Conservation (phyloP, 53 echinoderm and acorn worm genomes). For the Actinopyga echinites region DNA sequence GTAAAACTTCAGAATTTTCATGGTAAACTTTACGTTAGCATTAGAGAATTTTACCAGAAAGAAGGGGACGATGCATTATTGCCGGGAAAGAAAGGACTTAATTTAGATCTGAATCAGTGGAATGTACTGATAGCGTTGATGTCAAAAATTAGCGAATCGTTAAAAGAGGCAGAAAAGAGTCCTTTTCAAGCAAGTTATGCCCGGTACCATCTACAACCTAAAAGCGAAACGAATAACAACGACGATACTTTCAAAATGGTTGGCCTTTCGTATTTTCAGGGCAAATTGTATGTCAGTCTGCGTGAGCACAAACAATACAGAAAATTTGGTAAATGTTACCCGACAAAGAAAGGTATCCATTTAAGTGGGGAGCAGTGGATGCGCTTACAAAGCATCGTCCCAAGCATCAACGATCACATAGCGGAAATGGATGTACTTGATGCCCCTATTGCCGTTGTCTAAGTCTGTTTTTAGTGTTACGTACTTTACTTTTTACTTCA, state of each 20-base stretch:
- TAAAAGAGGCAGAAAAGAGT: constrained; percentile 1
- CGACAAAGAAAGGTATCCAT: constrained; percentile 23
- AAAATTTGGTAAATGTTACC: background rate
- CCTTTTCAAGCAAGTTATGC: background rate
- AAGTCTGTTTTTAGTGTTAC: background rate
- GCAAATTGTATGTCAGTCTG: background rate
- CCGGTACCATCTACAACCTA: constrained; percentile 4
- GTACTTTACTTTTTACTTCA: background rate
- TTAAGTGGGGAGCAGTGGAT: background rate
- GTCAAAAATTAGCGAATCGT: constrained; percentile 1
- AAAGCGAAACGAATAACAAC: background rate
- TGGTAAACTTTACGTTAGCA: constrained; percentile 1
- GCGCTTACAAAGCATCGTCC: background rate
- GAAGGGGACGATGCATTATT: background rate
- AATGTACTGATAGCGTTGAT: background rate
- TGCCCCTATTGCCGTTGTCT: background rate
- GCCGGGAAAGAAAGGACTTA: background rate
- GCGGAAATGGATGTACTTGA: background rate
- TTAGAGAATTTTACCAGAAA: constrained; percentile 22
- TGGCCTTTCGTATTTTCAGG: background rate
- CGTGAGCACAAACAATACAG: constrained; percentile 22
- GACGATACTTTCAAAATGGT: constrained; percentile 8
- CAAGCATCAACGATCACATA: background rate
- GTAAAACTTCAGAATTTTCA: constrained; percentile 9
- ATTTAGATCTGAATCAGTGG: background rate